Percentiles rank a stretch among this genome's conserved stretches.
These are phyloP conservation scores for Odontothrips loti DNA, from an alignment of 2,888 invertebrate genomes.

Conservation along the genomic window DNA sequence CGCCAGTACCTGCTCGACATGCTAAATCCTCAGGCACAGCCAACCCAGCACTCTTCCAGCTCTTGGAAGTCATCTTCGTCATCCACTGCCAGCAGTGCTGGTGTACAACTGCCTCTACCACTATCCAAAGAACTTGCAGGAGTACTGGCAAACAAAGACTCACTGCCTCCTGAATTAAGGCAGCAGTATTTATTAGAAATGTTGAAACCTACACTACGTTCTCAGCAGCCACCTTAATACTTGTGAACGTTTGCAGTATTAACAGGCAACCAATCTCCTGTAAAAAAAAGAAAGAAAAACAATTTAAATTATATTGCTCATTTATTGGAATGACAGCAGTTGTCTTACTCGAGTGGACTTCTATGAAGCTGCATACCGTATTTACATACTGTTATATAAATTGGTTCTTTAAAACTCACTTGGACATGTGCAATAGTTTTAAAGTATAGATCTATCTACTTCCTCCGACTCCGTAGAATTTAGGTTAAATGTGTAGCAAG, in stretches of 20 bases:
- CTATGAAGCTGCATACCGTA: background rate
- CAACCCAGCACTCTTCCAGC: background rate
- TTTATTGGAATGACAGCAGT: background rate
- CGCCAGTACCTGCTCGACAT: conserved; percentile 94
- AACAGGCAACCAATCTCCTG: background rate
- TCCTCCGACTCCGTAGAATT: background rate
- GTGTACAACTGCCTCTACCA: background rate
- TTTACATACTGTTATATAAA: background rate
- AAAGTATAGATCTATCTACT: background rate
- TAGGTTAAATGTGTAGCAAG: too few relatives aligned
- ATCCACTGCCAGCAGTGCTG: background rate
- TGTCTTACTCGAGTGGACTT: background rate
- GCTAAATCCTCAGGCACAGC: conserved; percentile 43
- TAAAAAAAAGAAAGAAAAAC: background rate
- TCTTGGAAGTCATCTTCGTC: background rate
- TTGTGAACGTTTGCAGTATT: background rate
- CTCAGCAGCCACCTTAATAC: background rate
- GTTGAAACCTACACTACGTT: conserved; percentile 5
- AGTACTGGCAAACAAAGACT: background rate
- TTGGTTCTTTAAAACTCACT: too few relatives aligned
- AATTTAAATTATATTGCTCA: background rate
- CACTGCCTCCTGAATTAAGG: background rate
- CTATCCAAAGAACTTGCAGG: conserved; percentile 4
- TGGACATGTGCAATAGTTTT: background rate
- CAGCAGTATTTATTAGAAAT: conserved; percentile 18